Base-by-base conservation (phyloP, 2,113 vertebrate genomes). In the Calypte anna region DNA sequence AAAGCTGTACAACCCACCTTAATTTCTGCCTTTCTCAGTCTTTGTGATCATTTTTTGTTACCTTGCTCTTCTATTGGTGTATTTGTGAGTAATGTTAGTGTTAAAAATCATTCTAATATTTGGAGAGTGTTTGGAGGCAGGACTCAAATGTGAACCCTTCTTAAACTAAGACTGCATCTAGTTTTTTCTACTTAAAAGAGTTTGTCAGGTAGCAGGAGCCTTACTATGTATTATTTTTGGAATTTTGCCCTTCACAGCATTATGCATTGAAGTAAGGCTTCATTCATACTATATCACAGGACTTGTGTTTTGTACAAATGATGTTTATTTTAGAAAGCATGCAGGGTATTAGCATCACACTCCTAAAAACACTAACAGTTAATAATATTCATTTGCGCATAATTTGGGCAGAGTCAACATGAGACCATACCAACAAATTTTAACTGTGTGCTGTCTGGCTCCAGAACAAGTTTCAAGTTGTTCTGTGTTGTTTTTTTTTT, bases 371-470 rank as follows among this genome's bases (percentile, higher is more conserved):
- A 74, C 91, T 63, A 90, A 77, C 46, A 75, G 88, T 90, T 95
- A 82, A 68, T 72, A 74, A 68, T 72, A 74, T 91, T 91, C 86
- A 81, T 82, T 91, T 94, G 75, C 93, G 64, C 53, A 84, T 94
- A 90, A 90, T 77, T 78, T 90, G 19, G 24, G 40, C 43, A 96
- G 59, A 90, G 50, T 92, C 66, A 94, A 63, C 62, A 67, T 24
- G 4, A 90, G 36, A 74, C 24, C 28, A 51, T 83, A 67, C 55
- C 20, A 51, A 18, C 6, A 80, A 63, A 30, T 91, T 85, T 83
- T 74, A 86, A 77, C 64, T 82, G 30, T 88, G 5, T 80, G 38
- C 44, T 94, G 6, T 33, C 38, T 81, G 44, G 16, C 61, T 75
- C 33, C 88, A 82, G 11, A 86, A 78, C 19, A 83, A 14, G 44